Conservation (phyloP, 2,113 vertebrate species). For the Tenebrosternarchus preto region DNA sequence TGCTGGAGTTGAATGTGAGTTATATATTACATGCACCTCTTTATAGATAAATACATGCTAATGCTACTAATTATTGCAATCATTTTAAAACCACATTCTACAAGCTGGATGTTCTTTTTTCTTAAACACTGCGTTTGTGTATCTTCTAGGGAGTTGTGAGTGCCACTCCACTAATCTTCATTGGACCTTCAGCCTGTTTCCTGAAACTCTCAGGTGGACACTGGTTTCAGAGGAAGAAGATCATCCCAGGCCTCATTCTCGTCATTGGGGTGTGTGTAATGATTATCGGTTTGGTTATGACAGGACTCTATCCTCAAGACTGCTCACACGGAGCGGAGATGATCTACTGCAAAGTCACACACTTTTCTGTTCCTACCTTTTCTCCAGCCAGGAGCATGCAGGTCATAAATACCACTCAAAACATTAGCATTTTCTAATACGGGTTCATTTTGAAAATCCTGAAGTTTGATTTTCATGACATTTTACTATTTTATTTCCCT, state of each 20-base stretch:
- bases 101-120: no score
- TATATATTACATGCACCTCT: background rate
- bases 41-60: background rate
- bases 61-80: background rate
- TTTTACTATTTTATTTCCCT: background rate
- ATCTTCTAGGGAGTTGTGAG: conserved; percentile 83
- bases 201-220: conserved; percentile 83
- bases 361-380: conserved; percentile 70
- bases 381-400: conserved; percentile 62
- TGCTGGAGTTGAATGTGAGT: conserved; percentile 93
- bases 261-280: conserved; percentile 82
- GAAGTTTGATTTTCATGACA: background rate
- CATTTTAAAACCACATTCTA: no score
- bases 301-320: conserved; percentile 78
- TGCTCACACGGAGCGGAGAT: conserved; percentile 91
- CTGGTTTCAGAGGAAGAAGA: conserved; percentile 81
- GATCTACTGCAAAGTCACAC: conserved; percentile 84
- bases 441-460: background rate
- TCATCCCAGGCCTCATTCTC: conserved; percentile 79
- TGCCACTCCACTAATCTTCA: conserved; percentile 91
- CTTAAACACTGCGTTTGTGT: conserved; percentile 2
- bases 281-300: conserved; percentile 83
- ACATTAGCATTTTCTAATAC: conserved; percentile 17
- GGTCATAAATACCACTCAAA: conserved; percentile 38
- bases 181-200: conserved; percentile 90